Conservation (phyloP, 2,888 invertebrate species). For the Eudemis profundana region DNA sequence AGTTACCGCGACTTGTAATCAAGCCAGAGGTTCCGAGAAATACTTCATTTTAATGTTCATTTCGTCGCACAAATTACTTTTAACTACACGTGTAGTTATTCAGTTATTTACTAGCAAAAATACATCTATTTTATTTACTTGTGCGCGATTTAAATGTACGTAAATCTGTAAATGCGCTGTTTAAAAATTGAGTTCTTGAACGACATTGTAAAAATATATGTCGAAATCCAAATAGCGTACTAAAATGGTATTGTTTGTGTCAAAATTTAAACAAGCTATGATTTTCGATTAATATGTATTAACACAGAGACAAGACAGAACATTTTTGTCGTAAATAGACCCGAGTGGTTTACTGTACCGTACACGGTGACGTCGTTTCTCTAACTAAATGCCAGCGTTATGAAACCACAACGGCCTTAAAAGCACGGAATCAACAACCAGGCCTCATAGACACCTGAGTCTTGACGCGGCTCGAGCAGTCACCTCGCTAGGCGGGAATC, state of each 20-base stretch:
- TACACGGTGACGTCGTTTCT: conserved; percentile 57
- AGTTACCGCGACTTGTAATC: conserved; percentile 55
- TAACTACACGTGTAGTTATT: conserved; percentile 18
- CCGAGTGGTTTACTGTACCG: conserved; percentile 61
- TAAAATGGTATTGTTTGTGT: conserved; percentile 11
- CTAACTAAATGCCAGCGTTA: conserved; percentile 72
- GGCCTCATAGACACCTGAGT: conserved; percentile 54
- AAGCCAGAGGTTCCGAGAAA: conserved; percentile 48
- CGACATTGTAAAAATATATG: background rate
- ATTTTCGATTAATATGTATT: background rate
- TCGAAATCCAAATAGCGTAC: background rate
- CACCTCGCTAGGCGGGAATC: conserved; percentile 45
- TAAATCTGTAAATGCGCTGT: too few relatives aligned
- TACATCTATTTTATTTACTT: too few relatives aligned
- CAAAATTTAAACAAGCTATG: background rate
- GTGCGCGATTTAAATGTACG: too few relatives aligned
- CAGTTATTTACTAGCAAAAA: too few relatives aligned
- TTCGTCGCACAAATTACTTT: conserved; percentile 41
- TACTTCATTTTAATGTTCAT: conserved; percentile 43
- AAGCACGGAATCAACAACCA: conserved; percentile 55
- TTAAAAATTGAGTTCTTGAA: too few relatives aligned
- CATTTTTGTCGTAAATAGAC: conserved; percentile 51
- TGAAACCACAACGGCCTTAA: conserved; percentile 64
- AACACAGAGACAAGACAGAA: conserved; percentile 5
- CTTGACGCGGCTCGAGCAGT: conserved; percentile 47